A percentile compares a stretch with the other conserved stretches of the same genome.
These are phyloP conservation scores for Drosophila macrospina DNA, from an alignment of 2,888 invertebrate genomes.

Conservation along the genomic window DNA sequence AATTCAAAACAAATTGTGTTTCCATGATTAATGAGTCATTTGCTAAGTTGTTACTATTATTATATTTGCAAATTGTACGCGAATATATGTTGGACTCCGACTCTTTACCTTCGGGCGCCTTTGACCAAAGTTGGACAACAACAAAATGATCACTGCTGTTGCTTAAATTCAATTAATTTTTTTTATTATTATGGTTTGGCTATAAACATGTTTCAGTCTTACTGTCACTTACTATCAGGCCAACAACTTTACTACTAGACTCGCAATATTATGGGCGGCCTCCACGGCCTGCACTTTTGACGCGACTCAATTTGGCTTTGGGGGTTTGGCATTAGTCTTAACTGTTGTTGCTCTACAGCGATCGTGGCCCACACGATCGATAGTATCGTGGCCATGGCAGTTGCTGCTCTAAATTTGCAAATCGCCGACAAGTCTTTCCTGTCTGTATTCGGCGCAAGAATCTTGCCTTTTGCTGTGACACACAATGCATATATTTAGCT, in stretches of 20 bases:
- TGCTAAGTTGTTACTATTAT: not conserved
- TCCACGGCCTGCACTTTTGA: slow-evolving; percentile 73
- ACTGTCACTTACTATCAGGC: slow-evolving; percentile 48
- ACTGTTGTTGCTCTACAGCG: slow-evolving; percentile 6
- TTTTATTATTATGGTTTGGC: slow-evolving; percentile 57
- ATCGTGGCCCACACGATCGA: slow-evolving; percentile 36
- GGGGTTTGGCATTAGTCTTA: slow-evolving; percentile 31
- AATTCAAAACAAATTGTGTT: not conserved
- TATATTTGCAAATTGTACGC: slow-evolving; percentile 14
- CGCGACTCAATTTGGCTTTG: slow-evolving; percentile 50
- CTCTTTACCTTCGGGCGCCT: slow-evolving; percentile 66
- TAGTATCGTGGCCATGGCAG: slow-evolving; percentile 67
- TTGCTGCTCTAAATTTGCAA: slow-evolving; percentile 70
- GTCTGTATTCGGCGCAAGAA: slow-evolving; percentile 54
- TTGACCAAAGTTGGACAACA: slow-evolving; percentile 35
- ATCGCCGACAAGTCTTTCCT: slow-evolving; percentile 71
- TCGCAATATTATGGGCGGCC: slow-evolving; percentile 53
- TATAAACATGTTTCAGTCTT: slow-evolving; percentile 71
- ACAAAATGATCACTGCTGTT: slow-evolving; percentile 33
- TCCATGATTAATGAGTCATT: slow-evolving; percentile 13
- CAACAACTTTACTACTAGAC: slow-evolving; percentile 36
- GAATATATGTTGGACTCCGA: slow-evolving; percentile 44
- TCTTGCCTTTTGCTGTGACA: slow-evolving; percentile 24
- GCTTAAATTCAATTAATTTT: slow-evolving; percentile 68
- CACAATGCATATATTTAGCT: slow-evolving; percentile 7